Conservation (phyloP, 2,113 vertebrate species). For the Orthonyx spaldingii region DNA sequence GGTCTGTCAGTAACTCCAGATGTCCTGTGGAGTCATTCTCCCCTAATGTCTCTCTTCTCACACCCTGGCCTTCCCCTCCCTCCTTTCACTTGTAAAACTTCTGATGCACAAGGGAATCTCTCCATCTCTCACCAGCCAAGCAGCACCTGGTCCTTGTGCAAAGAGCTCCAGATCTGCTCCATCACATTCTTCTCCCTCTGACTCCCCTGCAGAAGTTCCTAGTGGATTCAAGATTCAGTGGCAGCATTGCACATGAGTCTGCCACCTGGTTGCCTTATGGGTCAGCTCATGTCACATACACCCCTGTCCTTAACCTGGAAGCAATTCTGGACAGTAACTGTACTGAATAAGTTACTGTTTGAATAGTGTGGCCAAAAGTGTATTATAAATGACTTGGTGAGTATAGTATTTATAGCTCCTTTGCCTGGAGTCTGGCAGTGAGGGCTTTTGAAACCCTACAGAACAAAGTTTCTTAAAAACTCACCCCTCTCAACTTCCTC, state of each 20-base stretch:
- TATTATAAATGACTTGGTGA: background rate
- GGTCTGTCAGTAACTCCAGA: background rate
- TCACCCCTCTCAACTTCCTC: background rate
- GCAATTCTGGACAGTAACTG: background rate
- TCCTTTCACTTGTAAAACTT: background rate
- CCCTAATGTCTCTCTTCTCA: background rate
- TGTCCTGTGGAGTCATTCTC: background rate
- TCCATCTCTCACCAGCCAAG: background rate
- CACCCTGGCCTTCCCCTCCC: background rate
- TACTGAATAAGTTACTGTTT: background rate
- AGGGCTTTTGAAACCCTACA: background rate
- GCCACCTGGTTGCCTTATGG: background rate
- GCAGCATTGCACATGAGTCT: background rate
- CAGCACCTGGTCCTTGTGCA: background rate
- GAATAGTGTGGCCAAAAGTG: background rate
- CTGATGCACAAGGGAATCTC: background rate
- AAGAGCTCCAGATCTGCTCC: background rate
- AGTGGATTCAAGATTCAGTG: background rate
- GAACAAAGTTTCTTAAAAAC: background rate
- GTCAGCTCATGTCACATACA: background rate
- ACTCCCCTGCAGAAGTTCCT: background rate
- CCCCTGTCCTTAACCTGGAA: background rate
- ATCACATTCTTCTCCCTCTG: background rate
- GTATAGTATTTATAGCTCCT: background rate
- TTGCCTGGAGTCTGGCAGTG: rapidly evolving